Percentiles rank a stretch among this genome's conserved stretches.
phyloP scores from a whole-genome alignment of 2,888 invertebrate genomes.

The Willowsia nigromaculata region DNA sequence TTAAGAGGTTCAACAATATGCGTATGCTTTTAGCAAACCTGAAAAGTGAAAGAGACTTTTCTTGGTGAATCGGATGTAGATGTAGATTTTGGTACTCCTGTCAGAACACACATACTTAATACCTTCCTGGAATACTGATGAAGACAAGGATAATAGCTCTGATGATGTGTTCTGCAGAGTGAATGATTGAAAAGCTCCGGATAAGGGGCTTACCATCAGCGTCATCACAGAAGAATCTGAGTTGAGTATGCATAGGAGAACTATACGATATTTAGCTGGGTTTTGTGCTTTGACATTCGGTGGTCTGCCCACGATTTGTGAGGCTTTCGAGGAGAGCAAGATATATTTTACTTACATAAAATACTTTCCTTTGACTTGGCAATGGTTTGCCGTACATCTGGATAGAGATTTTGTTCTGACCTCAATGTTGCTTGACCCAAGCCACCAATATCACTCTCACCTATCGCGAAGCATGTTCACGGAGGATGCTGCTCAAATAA shows the following conservation, averaged over 20 bases:
- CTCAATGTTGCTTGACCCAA: too few relatives aligned
- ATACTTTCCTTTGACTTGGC: too few relatives aligned
- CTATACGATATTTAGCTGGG: background rate
- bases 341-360: background rate
- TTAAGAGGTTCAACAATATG: too few relatives aligned
- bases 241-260: background rate
- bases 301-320: too few relatives aligned
- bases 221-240: background rate
- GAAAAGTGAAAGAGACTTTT: background rate
- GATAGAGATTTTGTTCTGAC: too few relatives aligned
- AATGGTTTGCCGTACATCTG: too few relatives aligned
- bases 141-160: background rate
- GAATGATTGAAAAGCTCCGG: background rate
- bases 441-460: too few relatives aligned
- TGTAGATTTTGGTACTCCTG: background rate
- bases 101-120: background rate
- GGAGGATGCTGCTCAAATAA: too few relatives aligned
- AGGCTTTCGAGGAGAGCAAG: background rate
- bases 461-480: too few relatives aligned
- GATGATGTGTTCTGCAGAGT: constrained; percentile 1
- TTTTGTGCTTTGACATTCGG: too few relatives aligned
- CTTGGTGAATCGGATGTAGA: background rate
- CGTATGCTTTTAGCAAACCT: too few relatives aligned
- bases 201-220: background rate
- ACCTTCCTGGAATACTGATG: background rate